A percentile compares a stretch with the other conserved stretches of the same genome.
These are phyloP conservation scores for Neotoxoptera formosana DNA, from an alignment of 1,140 invertebrate genomes.

Conservation along the genomic window DNA sequence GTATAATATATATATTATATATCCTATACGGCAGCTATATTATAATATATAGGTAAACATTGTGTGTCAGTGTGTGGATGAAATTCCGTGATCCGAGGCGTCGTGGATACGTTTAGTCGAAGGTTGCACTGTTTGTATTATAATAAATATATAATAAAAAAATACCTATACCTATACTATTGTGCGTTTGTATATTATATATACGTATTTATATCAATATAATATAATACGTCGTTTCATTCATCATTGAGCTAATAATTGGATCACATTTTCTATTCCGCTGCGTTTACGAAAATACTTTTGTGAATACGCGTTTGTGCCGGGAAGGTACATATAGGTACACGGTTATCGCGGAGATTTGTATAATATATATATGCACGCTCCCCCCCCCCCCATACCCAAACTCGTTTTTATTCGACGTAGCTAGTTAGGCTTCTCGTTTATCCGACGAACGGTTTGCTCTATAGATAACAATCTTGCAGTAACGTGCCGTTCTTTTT, in stretches of 20 bases:
- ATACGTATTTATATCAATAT: background rate
- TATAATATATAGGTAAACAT: no score
- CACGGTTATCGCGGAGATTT: background rate
- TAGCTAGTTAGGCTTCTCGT: background rate
- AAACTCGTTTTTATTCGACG: background rate
- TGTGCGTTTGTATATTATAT: no score
- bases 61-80: background rate
- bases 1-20: background rate
- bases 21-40: background rate
- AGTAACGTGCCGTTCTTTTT: background rate
- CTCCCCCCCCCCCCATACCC: no score
- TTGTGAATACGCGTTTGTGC: background rate
- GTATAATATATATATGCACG: background rate
- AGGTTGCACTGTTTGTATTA: background rate
- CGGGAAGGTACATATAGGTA: background rate
- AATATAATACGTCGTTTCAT: background rate
- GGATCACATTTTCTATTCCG: slow-evolving; percentile 8
- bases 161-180: no score
- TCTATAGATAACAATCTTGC: background rate
- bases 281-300: background rate
- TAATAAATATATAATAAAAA: no score
- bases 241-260: background rate
- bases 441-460: background rate
- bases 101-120: background rate
- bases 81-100: background rate